These are phyloP conservation scores for Apodemia zela DNA, from an alignment of 2,888 invertebrate genomes.

Conservation along the genomic window DNA sequence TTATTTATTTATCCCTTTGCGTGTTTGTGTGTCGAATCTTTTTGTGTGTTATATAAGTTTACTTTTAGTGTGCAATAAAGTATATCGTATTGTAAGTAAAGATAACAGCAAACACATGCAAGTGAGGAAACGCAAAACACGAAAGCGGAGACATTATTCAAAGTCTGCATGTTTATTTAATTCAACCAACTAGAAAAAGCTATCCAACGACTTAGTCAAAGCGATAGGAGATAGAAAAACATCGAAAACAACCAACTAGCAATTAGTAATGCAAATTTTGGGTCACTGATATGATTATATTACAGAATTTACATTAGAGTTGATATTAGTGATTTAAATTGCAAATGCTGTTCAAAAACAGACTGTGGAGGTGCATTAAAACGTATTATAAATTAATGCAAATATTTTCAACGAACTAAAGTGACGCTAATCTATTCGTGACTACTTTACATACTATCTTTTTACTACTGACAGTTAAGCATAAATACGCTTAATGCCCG, in stretches of 20 bases:
- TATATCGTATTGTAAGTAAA: no score
- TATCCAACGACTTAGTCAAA: conserved; percentile 10
- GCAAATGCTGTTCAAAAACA: conserved; percentile 43
- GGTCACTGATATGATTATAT: conserved; percentile 39
- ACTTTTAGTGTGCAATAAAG: no score
- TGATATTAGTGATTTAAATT: conserved; percentile 55
- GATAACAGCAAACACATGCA: background rate
- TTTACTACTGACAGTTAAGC: background rate
- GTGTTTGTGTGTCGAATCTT: no score
- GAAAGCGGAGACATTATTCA: background rate
- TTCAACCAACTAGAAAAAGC: conserved; percentile 18
- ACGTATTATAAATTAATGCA: conserved; percentile 35
- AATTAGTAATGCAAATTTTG: conserved; percentile 65
- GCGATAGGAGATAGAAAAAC: conserved; percentile 23
- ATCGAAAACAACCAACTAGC: conserved; percentile 22
- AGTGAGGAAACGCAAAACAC: background rate
- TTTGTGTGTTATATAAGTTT: no score
- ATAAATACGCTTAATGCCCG: no score
- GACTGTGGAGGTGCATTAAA: conserved; percentile 35
- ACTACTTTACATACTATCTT: conserved; percentile 1
- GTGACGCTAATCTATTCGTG: conserved; percentile 12
- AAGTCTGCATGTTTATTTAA: conserved; percentile 21
- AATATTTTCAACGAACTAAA: conserved; percentile 32
- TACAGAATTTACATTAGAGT: conserved; percentile 43
- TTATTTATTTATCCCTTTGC: no score